These are phyloP conservation scores for Norana najaformis DNA, from an alignment of 2,888 invertebrate species.

Conservation along the genomic window DNA sequence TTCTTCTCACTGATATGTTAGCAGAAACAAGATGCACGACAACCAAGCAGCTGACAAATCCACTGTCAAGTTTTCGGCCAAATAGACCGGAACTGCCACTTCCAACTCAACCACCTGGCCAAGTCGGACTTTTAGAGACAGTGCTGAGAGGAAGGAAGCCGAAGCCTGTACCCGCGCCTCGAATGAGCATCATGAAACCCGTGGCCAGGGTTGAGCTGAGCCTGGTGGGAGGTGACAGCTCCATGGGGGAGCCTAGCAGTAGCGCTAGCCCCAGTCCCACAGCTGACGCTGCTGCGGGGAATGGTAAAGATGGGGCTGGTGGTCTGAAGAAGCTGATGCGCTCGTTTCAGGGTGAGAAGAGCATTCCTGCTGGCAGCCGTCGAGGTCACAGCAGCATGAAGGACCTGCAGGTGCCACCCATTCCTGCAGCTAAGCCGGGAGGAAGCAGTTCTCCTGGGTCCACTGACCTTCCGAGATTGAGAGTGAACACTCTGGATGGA, in stretches of 20 bases:
- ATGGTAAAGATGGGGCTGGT: not conserved
- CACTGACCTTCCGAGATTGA: not conserved
- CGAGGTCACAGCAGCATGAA: not conserved
- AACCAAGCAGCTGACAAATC: not conserved
- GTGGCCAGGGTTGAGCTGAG: not conserved
- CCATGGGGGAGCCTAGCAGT: not conserved
- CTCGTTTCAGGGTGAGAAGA: not conserved
- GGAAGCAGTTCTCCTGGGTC: not conserved
- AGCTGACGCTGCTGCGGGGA: not conserved
- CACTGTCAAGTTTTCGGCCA: not conserved
- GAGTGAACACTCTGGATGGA: not conserved
- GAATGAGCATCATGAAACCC: not conserved
- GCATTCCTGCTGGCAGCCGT: not conserved
- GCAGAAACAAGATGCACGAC: not conserved
- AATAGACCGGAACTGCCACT: slow-evolving; percentile 20
- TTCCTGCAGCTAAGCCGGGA: not conserved
- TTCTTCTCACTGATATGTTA: not conserved
- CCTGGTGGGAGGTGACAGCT: not conserved
- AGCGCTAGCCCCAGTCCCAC: slow-evolving; percentile 14
- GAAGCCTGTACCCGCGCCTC: slow-evolving; percentile 27
- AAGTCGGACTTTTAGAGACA: not conserved
- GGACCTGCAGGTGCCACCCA: not conserved
- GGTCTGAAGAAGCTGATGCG: not conserved
- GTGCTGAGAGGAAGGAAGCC: not conserved
- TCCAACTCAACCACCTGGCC: not conserved